Base-by-base conservation (phyloP, 2,888 invertebrate genomes). In the Pachydiplax longipennis region DNA sequence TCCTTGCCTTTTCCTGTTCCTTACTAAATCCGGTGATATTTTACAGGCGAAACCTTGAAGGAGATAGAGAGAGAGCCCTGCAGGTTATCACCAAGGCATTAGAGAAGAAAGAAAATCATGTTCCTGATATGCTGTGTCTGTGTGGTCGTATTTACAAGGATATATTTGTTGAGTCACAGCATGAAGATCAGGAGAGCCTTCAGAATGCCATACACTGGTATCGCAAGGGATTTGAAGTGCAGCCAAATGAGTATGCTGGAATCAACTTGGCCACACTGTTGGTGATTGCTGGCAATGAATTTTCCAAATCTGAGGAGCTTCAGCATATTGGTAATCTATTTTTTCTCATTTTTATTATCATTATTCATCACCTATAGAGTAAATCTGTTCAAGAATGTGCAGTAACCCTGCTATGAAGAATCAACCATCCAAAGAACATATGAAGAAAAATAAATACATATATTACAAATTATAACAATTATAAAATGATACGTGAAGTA, bases 241-340 rank as follows among this genome's bases (percentile, higher is more conserved):
- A 99, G 94, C 99, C 99, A 0, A 99, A 99, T 94, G 99, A 99
- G 95, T 99, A 99, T 95, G 99, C 99, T 44, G 99, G 99, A 91
- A 99, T 99, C 92, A 99, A 99, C 95, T 95, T 99, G 93, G 99
- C 99, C 65, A 99, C 99, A 0, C 95, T 99, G 80, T 95, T 99
- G 91, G 99, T 99, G 91, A 99, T 99, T 92, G 98, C 97, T 92
- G 99, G 99, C 90, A 98, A 98, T 94, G 98, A 99, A 93, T 99
- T 99, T 93, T 97, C 97, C 91, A 97, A 97, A 94, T 98, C 97
- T 61, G 97, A 97, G 93, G 98, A 98, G 93, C 94, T 99, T 40
- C 98, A 98, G 93, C 98, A 98, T 93, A 98, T 99, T 93, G 98
- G 97, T 95, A 93, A 94, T 93, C 87, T 25, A 25, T 82, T 31